Base-by-base conservation (phyloP, 2,113 vertebrate genomes). In the Lasiurus cinereus region DNA sequence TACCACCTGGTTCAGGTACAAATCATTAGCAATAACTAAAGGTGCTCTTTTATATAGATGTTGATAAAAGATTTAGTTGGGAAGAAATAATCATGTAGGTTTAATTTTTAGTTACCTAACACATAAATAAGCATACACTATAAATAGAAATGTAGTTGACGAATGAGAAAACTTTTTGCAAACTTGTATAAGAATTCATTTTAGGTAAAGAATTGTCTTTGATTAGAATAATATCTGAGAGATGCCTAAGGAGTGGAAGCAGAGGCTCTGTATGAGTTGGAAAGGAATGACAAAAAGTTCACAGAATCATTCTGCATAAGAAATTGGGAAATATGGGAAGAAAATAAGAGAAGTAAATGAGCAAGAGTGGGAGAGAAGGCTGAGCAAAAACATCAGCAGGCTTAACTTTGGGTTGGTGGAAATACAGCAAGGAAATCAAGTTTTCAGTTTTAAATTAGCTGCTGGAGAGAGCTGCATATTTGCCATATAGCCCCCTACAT, bases 221-320 rank as follows among this genome's bases (percentile, higher is more conserved):
- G 92, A 72, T 95, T 85, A 93, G 59, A 88, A 82, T 77, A 59
- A 18, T 48, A 36, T 84, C 46, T 43, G 48, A 86, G 69, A 83
- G 67, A 73, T 52, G 1, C 19, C 50, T 48, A 79, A 54, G 27
- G 1, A 48, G 2, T 72, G 11, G 27, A 69, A 86, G 74, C 13
- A 90, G 69, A 84, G 36, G 31, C 14, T 62, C 50, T 36, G 6
- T 43, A 43, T 54, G 7, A 48, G 13, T 85, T 88, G 50, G 54
- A 84, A 91, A 90, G 43, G 80, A 93, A 50, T 6, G 89, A 86
- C 8, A 29, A 82, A 93, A 96, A 92, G 36, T 73, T 88, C 33
- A 62, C 22, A 77, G 67, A 86, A 67, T 67, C 13, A 33, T 77
- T 88, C n/a, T 83, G n/a, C 46, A 24, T 52, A 31, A 74, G 66